Conservation (phyloP, 2,888 invertebrate species). For the Neoitamus cyanurus region DNA sequence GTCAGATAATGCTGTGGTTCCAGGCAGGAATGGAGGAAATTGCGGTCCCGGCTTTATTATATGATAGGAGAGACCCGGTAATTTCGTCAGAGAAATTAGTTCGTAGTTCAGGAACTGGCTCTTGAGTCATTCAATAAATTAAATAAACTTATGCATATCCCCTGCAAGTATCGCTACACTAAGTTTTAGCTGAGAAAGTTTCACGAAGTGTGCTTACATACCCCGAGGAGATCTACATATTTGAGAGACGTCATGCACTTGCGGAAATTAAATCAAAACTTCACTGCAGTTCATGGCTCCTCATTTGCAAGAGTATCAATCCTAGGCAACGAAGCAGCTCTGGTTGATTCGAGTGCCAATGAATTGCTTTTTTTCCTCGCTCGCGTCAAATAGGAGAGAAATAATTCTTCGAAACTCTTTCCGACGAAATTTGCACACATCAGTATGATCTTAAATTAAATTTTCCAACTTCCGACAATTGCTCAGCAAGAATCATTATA, state of each 20-base stretch:
- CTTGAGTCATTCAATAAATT: background rate
- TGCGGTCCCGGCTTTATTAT: background rate
- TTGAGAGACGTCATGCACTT: background rate
- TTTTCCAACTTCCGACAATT: background rate
- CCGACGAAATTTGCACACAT: background rate
- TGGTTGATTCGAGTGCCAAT: background rate
- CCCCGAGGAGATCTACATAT: background rate
- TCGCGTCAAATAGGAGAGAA: background rate
- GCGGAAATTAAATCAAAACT: background rate
- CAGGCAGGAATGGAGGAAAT: background rate
- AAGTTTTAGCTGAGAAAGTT: background rate
- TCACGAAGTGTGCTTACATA: background rate
- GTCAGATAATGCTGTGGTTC: background rate
- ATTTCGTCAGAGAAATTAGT: background rate
- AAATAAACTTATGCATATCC: background rate
- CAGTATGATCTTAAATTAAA: background rate
- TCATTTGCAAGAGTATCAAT: background rate
- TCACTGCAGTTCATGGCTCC: background rate
- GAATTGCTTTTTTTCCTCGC: background rate
- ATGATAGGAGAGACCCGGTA: background rate
- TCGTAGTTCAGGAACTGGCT: background rate
- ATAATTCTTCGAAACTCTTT: background rate
- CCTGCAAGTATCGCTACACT: background rate
- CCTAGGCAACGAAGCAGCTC: background rate
- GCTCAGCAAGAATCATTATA: background rate